Percentiles rank a stretch among this genome's conserved stretches.
Conservation (phyloP, 2,113 vertebrate species). For the Trichomycterus rosablanca region DNA sequence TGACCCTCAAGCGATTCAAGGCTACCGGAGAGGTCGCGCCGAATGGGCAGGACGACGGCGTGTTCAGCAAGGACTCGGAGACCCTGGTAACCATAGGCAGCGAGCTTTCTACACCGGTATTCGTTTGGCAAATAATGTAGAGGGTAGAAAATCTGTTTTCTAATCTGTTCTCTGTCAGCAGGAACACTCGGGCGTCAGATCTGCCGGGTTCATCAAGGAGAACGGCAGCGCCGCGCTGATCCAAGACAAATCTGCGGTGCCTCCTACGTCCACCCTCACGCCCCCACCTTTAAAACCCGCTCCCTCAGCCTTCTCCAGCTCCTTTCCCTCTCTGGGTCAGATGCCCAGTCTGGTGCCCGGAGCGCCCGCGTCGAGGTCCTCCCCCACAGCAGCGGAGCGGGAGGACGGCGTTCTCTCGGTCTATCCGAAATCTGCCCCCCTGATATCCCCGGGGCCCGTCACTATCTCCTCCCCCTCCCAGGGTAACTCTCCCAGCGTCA, state of each 20-base stretch:
- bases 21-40: constrained; percentile 66
- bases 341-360: constrained; percentile 69
- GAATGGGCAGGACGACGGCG: constrained; percentile 72
- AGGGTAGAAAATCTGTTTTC: constrained; percentile 56
- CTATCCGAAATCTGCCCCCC: constrained; percentile 71
- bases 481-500: constrained; percentile 64
- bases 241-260: constrained; percentile 70
- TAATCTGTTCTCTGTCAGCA: constrained; percentile 74
- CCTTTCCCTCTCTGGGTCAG: constrained; percentile 82
- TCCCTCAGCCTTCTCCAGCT: constrained; percentile 68
- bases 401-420: constrained; percentile 61
- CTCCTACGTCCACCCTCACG: constrained; percentile 55
- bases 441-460: constrained; percentile 73
- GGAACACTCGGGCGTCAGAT: constrained; percentile 78
- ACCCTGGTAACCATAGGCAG: constrained; percentile 75
- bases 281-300: constrained; percentile 77
- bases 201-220: constrained; percentile 88
- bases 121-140: constrained; percentile 35
- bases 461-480: constrained; percentile 70
- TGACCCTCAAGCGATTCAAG: constrained; percentile 88
- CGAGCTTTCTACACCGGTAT: constrained; percentile 53
- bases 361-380: constrained; percentile 66
- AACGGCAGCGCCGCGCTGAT: constrained; percentile 82
- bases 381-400: constrained; percentile 66
- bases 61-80: constrained; percentile 70